Conservation (phyloP, 2,113 vertebrate genomes). For the Cyprinodon tularosa region DNA sequence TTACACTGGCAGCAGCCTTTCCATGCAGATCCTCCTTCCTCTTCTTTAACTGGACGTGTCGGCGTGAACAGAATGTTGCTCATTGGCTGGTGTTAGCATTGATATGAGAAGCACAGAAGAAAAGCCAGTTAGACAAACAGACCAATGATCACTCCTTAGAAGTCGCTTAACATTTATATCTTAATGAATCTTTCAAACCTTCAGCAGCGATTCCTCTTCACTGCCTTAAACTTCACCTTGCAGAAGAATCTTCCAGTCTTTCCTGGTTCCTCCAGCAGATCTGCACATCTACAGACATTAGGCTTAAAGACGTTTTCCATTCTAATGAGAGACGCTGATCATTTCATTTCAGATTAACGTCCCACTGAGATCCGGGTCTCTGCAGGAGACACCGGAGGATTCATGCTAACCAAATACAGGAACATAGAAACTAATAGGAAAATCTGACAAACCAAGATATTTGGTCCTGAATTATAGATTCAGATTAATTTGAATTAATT, state of each 20-base stretch:
- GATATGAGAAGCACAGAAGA: not conserved
- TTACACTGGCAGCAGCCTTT: slow-evolving; percentile 4
- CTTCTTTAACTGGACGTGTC: slow-evolving; percentile 29
- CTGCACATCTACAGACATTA: too few relatives aligned
- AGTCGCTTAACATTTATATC: not conserved
- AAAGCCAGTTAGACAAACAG: slow-evolving; percentile 7
- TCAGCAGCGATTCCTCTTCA: not conserved
- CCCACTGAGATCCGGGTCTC: too few relatives aligned
- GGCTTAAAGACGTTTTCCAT: too few relatives aligned
- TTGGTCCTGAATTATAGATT: too few relatives aligned
- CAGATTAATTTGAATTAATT: too few relatives aligned
- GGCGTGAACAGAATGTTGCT: slow-evolving; percentile 29
- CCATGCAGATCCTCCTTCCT: slow-evolving; percentile 8
- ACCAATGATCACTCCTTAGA: not conserved
- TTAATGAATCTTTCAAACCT: not conserved
- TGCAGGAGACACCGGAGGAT: too few relatives aligned
- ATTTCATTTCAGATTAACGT: too few relatives aligned
- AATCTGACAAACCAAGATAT: too few relatives aligned
- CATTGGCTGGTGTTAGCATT: slow-evolving; percentile 17
- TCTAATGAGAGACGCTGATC: too few relatives aligned
- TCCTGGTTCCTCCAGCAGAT: too few relatives aligned
- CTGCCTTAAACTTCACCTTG: not conserved
- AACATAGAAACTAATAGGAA: too few relatives aligned
- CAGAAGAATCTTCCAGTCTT: not conserved
- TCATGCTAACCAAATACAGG: too few relatives aligned